A percentile compares a stretch with the other conserved stretches of the same genome.
phyloP scores from a whole-genome alignment of 92 coral and sea anemone species.

The Porites rus region DNA sequence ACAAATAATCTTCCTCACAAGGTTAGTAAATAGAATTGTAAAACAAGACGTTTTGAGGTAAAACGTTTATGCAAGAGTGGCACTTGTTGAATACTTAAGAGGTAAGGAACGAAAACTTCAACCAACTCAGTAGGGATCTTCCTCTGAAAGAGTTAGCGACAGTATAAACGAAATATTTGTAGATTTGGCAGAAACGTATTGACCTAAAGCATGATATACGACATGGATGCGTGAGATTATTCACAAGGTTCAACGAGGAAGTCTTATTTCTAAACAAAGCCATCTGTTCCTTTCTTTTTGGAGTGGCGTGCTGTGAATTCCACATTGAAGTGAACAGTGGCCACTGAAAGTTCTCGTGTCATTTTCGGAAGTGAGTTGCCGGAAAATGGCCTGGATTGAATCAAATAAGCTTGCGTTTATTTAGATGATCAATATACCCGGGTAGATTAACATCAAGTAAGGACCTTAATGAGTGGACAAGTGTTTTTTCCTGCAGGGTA shows the following conservation, averaged over 20 bases:
- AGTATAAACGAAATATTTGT: not conserved
- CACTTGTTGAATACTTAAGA: not conserved
- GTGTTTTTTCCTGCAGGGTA: not conserved
- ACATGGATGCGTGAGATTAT: not conserved
- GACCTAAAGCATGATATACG: not conserved
- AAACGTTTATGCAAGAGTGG: not conserved
- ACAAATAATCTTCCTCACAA: not conserved
- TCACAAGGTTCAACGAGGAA: not conserved
- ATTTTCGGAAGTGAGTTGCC: not conserved
- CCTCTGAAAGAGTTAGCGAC: too few relatives aligned
- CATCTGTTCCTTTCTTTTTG: not conserved
- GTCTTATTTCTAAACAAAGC: not conserved
- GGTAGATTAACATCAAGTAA: conserved; percentile 10
- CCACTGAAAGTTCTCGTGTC: not conserved
- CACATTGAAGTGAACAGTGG: not conserved
- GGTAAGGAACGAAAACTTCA: not conserved
- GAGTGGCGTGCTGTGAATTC: not conserved
- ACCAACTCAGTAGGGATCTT: too few relatives aligned
- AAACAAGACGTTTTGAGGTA: not conserved
- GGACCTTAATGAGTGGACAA: conserved; percentile 14
- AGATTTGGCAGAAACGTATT: not conserved
- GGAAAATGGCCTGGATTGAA: conserved; percentile 1
- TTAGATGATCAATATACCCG: not conserved
- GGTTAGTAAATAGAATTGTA: conserved; percentile 3
- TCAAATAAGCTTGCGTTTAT: conserved; percentile 13